Percentiles rank a stretch among this genome's conserved stretches.
These are phyloP conservation scores for Tetheella fluctuosa DNA, from an alignment of 2,888 invertebrate species.

Conservation along the genomic window DNA sequence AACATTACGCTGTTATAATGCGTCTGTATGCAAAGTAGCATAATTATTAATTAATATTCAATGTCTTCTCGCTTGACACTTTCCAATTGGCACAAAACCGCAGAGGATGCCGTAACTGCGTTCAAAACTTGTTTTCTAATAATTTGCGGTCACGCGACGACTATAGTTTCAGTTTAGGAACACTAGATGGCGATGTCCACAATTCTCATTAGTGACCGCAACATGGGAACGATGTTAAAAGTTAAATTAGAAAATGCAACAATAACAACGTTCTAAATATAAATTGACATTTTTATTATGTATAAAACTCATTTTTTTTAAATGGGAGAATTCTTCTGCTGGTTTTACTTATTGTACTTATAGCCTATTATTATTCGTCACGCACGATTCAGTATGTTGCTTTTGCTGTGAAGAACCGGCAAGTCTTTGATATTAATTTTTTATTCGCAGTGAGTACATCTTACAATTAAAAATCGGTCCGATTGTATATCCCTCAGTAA, in stretches of 20 bases:
- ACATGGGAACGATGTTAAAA: constrained; percentile 30
- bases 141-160: constrained; percentile 47
- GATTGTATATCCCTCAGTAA: too few species aligned
- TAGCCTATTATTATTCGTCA: too few species aligned
- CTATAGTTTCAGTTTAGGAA: constrained; percentile 37
- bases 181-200: constrained; percentile 36
- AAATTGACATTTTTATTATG: background rate
- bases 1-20: too few species aligned
- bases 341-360: too few species aligned
- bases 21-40: background rate
- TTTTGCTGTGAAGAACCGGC: too few species aligned
- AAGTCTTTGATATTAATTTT: too few species aligned
- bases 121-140: constrained; percentile 56
- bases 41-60: constrained; percentile 40
- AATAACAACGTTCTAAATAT: constrained; percentile 6
- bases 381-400: too few species aligned
- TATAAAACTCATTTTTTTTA: too few species aligned
- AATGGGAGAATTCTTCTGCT: too few species aligned
- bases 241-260: constrained; percentile 29
- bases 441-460: too few species aligned
- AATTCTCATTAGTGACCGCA: constrained; percentile 44
- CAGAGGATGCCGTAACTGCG: constrained; percentile 37
- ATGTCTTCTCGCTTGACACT: constrained; percentile 36
- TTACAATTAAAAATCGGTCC: too few species aligned
- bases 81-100: constrained; percentile 45